A percentile compares a stretch with the other conserved stretches of the same genome.
Conservation (phyloP, 2,888 invertebrate genomes). For the Drosophila anomalata region DNA sequence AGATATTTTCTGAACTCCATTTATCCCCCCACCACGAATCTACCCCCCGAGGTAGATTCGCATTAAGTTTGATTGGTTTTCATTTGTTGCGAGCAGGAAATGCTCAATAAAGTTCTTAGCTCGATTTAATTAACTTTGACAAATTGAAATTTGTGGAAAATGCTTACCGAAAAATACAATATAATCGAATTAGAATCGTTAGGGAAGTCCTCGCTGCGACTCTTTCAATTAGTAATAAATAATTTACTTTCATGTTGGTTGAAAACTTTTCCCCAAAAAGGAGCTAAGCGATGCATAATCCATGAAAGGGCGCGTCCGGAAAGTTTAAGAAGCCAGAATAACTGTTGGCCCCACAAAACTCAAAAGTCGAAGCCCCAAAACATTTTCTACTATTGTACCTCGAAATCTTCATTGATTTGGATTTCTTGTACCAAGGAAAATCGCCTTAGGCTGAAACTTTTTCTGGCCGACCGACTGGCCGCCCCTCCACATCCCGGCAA, state of each 20-base stretch:
- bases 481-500: background rate
- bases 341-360: constrained; percentile 3
- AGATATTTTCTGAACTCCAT: constrained; percentile 30
- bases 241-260: constrained; percentile 34
- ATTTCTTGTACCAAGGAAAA: constrained; percentile 65
- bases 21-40: constrained; percentile 5
- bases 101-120: constrained; percentile 50
- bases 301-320: constrained; percentile 35
- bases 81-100: constrained; percentile 54
- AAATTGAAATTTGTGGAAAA: constrained; percentile 46
- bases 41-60: constrained; percentile 19
- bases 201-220: constrained; percentile 20
- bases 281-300: constrained; percentile 44
- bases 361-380: constrained; percentile 21
- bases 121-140: constrained; percentile 54
- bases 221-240: constrained; percentile 57
- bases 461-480: constrained; percentile 10
- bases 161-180: constrained; percentile 25
- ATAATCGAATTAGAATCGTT: constrained; percentile 35
- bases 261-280: constrained; percentile 42
- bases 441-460: constrained; percentile 70
- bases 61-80: constrained; percentile 61
- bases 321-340: constrained; percentile 32
- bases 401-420: constrained; percentile 76
- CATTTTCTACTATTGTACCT: constrained; percentile 28